Conservation (phyloP, 2,113 vertebrate species). For the Leptosomus discolor region DNA sequence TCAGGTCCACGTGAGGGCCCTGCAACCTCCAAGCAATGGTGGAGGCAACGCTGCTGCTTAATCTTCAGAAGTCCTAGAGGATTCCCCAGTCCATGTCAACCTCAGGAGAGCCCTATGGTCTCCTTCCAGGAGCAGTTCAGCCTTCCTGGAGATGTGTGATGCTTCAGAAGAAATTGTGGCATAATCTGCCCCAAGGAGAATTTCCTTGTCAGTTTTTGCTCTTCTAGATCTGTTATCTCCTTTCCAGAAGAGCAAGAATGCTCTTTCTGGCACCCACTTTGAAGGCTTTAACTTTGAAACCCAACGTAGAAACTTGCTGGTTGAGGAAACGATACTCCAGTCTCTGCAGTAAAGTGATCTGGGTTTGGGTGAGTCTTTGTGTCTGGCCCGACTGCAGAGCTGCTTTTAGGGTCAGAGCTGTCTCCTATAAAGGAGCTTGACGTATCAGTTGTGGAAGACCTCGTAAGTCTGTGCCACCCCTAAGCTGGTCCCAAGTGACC, state of each 20-base stretch:
- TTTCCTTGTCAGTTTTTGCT: not conserved
- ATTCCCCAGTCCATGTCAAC: not conserved
- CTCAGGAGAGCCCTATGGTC: not conserved
- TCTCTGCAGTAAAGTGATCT: not conserved
- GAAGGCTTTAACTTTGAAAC: not conserved
- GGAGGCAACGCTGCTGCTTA: not conserved
- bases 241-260: not conserved
- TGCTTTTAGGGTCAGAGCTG: not conserved
- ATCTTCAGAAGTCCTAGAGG: not conserved
- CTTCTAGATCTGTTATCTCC: not conserved
- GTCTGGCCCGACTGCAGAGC: not conserved
- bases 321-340: not conserved
- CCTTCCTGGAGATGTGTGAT: not conserved
- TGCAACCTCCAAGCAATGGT: not conserved
- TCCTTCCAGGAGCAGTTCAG: not conserved
- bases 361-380: not conserved
- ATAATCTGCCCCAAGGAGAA: not conserved
- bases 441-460: not conserved
- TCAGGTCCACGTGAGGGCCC: accelerated
- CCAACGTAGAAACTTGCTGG: not conserved
- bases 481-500: not conserved
- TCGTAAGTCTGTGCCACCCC: not conserved
- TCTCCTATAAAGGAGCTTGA: not conserved
- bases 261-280: not conserved
- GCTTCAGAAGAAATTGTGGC: not conserved